Base-by-base conservation (phyloP, 2,113 vertebrate genomes). In the Oncorhynchus kisutch region DNA sequence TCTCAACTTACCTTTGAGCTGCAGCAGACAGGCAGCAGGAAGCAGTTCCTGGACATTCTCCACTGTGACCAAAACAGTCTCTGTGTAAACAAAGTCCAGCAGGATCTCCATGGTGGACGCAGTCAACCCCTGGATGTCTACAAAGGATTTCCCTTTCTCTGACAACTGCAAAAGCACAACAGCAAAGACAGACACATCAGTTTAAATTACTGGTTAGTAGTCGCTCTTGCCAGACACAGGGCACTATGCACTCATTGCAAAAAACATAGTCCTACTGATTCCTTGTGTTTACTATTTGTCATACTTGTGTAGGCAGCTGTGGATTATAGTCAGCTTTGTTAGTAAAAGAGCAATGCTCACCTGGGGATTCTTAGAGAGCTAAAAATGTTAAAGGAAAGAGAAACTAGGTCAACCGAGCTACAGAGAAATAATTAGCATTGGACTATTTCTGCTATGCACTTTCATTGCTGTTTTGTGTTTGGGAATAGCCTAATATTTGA, bases 31-130 rank as follows among this genome's bases (percentile, higher is more conserved):
- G 0, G 98, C 97, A 1, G 98, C 98, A 9, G 98, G 98, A 24
- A 99, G 95, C 84, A 99, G 87, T 18, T 99, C 98, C 64, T 99
- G 97, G 31, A 98, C 98, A 0, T 99, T 99, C 87, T 99, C 98
- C 81, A 99, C 98, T 0, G 97, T 99, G 78, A 99, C 98, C 0
- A 98, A 92, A 51, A 99, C 98, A 0, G 98, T 99, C 90, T 99
- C 98, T 25, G 98, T 99, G 83, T 99, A 99, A 12, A 99, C 97
- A 86, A 99, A 99, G 89, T 99, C 98, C 83, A 99, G 78, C 67
- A 99, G 91, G 88, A 99, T 99, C 88, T 99, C 98, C 98, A 99
- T 99, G n/a, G 98, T 99, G 31, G 96, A 94, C 4, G 97, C 96
- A 3, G 96, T 99, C 81, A 99, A 91, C 5, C 98, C 97, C 87